Evolutionary conservation across 2,113 vertebrate genomes (phyloP).

Genomic region (Brachypodius melanocephalos): DNA sequence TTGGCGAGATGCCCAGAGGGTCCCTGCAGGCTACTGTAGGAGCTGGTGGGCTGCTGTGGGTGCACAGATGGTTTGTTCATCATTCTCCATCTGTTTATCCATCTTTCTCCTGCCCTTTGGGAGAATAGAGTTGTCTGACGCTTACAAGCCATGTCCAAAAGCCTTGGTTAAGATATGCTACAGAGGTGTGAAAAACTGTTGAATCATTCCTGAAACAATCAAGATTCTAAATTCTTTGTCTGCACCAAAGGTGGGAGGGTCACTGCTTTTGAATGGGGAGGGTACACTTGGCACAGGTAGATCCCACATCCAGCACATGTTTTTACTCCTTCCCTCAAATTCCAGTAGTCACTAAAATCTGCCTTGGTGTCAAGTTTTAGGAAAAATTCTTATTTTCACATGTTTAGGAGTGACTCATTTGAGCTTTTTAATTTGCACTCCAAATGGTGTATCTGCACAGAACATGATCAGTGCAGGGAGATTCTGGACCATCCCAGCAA

Average conservation of each 20-base stretch:
- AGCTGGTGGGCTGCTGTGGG: neutral
- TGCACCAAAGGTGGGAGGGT: neutral
- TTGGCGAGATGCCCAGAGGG: neutral
- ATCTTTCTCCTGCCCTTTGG: neutral
- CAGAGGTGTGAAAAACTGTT: neutral
- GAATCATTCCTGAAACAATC: neutral
- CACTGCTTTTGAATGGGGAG: neutral
- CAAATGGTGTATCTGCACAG: neutral
- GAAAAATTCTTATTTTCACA: neutral
- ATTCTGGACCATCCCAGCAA: accelerated
- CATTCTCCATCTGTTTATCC: neutral
- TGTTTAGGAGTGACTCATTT: neutral
- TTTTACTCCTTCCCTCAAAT: neutral
- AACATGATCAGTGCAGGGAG: neutral
- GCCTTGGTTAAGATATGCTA: neutral
- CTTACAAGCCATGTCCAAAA: neutral
- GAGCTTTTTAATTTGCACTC: neutral
- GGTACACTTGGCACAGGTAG: neutral
- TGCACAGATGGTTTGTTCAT: neutral
- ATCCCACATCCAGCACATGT: neutral
- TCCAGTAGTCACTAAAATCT: neutral
- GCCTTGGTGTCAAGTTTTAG: neutral
- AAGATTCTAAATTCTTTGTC: neutral
- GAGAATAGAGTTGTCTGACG: neutral
- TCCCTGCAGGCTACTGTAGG: neutral